Conservation (phyloP, 1,140 invertebrate genomes). For the Drosophila bifasciata region DNA sequence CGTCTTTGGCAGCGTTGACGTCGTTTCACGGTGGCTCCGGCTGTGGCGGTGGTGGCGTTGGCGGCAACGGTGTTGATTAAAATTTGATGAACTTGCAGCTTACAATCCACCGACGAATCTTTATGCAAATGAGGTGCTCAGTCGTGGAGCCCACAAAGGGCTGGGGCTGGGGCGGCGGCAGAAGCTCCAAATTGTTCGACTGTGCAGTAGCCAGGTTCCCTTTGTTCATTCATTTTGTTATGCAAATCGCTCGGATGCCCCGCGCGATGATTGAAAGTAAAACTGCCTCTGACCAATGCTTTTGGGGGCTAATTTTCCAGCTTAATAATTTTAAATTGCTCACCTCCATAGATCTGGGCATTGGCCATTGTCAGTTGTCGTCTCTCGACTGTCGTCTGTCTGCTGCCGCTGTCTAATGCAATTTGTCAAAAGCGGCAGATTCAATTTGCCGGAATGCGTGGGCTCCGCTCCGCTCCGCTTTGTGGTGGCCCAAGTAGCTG, state of each 20-base stretch:
- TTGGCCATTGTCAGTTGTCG: constrained; percentile 41
- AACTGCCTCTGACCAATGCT: constrained; percentile 52
- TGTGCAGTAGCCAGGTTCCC: constrained; percentile 75
- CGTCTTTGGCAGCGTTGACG: constrained; percentile 27
- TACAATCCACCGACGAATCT: constrained; percentile 65
- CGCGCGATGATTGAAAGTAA: constrained; percentile 67
- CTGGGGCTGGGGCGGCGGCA: constrained; percentile 5
- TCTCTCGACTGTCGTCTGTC: no score
- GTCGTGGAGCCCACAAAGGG: constrained; percentile 15
- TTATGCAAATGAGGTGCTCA: constrained; percentile 64
- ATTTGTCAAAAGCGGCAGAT: constrained; percentile 66
- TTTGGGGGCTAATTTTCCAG: constrained; percentile 55
- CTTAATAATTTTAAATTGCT: constrained; percentile 79
- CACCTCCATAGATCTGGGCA: constrained; percentile 22
- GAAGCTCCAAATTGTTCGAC: constrained; percentile 74
- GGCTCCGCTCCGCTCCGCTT: constrained; percentile 1
- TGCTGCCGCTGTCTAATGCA: constrained; percentile 40
- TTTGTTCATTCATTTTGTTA: constrained; percentile 80
- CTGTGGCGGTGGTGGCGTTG: not conserved
- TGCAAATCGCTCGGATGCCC: constrained; percentile 50
- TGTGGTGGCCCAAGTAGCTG: constrained; percentile 22
- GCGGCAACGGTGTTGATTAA: constrained; percentile 68
- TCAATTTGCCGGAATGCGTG: constrained; percentile 57
- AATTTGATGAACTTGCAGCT: constrained; percentile 78
- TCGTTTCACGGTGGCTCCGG: no score